phyloP scores from a whole-genome alignment of 23 tunicate species.

The Halocynthia aurantium region DNA sequence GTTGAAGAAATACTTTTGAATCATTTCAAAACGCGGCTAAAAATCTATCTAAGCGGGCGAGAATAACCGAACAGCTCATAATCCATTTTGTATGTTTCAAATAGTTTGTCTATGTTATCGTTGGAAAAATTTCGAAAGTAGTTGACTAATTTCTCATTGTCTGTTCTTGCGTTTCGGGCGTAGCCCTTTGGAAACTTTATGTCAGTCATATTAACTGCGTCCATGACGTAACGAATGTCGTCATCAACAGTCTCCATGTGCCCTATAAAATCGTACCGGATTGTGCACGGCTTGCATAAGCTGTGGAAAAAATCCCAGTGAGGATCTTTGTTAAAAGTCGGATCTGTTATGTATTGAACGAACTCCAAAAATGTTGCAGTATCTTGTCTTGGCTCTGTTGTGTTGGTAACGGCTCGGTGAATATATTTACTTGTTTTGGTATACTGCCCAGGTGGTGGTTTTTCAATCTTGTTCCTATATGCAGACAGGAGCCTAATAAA shows the following conservation, averaged over 20 bases:
- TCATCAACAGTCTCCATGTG: slow-evolving; percentile 11
- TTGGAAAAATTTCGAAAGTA: neutral
- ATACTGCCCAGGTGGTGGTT: neutral
- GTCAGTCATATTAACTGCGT: neutral
- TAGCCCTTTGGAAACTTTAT: neutral
- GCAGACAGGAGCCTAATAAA: neutral
- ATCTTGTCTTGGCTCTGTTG: neutral
- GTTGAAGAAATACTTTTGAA: no score
- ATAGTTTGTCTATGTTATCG: neutral
- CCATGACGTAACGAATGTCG: slow-evolving; percentile 1
- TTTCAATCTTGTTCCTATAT: neutral
- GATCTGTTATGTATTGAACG: neutral
- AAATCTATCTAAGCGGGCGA: no score
- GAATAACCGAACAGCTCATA: slow-evolving; percentile 19
- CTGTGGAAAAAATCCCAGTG: slow-evolving; percentile 12
- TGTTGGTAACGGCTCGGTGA: neutral
- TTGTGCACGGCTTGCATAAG: slow-evolving; percentile 14
- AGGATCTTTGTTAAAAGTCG: neutral
- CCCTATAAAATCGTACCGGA: slow-evolving; percentile 19
- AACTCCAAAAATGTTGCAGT: slow-evolving; percentile 8
- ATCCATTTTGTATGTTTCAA: slow-evolving; percentile 17
- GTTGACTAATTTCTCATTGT: neutral
- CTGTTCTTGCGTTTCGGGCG: neutral
- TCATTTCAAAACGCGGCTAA: no score
- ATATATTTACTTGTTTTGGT: neutral